Base-by-base conservation (phyloP, 2,888 invertebrate genomes). In the Stenotaenia linearis region DNA sequence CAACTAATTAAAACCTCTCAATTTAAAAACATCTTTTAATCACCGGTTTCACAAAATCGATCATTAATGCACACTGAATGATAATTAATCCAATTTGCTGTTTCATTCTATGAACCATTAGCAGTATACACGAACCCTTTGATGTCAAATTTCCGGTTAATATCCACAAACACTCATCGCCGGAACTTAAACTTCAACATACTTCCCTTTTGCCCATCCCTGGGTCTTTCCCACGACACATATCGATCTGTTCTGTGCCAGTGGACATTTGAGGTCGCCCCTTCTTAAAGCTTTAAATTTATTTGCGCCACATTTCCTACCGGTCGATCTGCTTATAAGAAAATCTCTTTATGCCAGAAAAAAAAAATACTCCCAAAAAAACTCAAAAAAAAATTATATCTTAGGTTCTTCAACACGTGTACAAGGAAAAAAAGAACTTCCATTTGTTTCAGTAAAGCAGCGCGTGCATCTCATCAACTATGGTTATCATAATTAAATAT, bases 401-500 rank as follows among this genome's bases (percentile, higher is more conserved):
- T 0, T 50, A 50, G 18, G 15, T n/a, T n/a, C n/a, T n/a, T n/a
- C n/a, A n/a, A n/a, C n/a, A n/a, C n/a, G n/a, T n/a, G n/a, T n/a
- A n/a, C n/a, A n/a, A n/a, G n/a, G n/a, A n/a, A n/a, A n/a, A 18
- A 50, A 45, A 45, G n/a, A 45, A 45, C 10, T 32, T 45, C 61
- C 21, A 23, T 61, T 21, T 61, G 23, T 10, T 61, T 25, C 5
- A 61, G 10, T n/a, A 69, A 69, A 69, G 69, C 69, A 25, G 28
- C 69, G 69, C 69, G 69, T 69, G 69, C 69, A 69, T 69, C 69
- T 28, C 69, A 69, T 69, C 28, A 69, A 28, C 3, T 28, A 25
- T 28, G 10, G 69, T 69, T 69, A 69, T 25, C 69, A 69, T 69
- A 69, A 69, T 69, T 69, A 69, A 69, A 28, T 69, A 69, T 28